A percentile compares a stretch with the other conserved stretches of the same genome.
phyloP scores from a whole-genome alignment of 2,797 vertebrate species.

The Rousettus madagascariensis region DNA sequence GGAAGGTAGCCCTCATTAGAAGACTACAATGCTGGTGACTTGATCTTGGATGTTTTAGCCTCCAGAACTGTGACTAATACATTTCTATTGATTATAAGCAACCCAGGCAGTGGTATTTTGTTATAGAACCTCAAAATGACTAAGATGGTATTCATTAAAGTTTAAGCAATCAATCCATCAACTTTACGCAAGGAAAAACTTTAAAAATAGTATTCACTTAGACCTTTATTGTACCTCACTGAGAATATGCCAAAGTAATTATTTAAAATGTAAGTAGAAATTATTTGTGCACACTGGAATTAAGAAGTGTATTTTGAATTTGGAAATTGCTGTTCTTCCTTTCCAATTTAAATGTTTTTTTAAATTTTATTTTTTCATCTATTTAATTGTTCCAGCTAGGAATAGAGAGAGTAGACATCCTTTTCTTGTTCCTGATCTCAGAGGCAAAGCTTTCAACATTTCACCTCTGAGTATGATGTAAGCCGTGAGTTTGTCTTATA shows the following conservation, averaged over 20 bases:
- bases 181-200: background rate
- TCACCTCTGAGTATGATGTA: background rate
- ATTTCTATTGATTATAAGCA: background rate
- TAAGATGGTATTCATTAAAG: background rate
- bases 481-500: background rate
- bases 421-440: background rate
- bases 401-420: background rate
- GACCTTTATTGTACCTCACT: background rate
- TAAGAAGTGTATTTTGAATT: background rate
- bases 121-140: background rate
- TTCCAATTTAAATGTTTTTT: background rate
- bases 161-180: background rate
- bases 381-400: background rate
- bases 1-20: background rate
- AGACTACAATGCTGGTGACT: background rate
- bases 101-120: background rate
- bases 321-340: background rate
- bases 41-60: background rate
- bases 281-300: background rate
- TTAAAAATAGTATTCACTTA: conserved; percentile 1
- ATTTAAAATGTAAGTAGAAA: conserved; percentile 8
- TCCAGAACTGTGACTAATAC: background rate
- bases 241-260: background rate
- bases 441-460: background rate
- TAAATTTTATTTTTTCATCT: background rate